Conservation (phyloP, 1,140 invertebrate genomes). For the Odontomachus brunneus region DNA sequence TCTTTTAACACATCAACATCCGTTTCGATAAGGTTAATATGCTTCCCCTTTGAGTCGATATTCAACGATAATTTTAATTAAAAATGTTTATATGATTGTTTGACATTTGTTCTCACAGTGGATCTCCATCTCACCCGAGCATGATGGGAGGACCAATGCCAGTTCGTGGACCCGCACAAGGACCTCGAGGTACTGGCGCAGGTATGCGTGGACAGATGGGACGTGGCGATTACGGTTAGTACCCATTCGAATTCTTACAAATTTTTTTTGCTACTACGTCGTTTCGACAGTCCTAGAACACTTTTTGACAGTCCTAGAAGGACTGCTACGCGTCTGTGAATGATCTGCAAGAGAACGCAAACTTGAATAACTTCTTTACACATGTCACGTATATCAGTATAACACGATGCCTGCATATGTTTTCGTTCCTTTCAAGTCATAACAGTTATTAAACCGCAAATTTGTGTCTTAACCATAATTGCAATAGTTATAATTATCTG, state of each 20-base stretch:
- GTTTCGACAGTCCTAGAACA: too few relatives aligned
- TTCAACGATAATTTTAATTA: not conserved
- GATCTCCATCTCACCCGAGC: slow-evolving; percentile 87
- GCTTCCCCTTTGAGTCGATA: not conserved
- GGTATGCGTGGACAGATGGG: slow-evolving; percentile 92
- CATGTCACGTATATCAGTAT: not conserved
- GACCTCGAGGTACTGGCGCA: slow-evolving; percentile 84
- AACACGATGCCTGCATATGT: not conserved
- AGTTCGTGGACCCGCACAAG: slow-evolving; percentile 88
- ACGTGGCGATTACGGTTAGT: slow-evolving; percentile 95
- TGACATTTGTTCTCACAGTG: slow-evolving; percentile 79
- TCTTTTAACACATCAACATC: too few relatives aligned
- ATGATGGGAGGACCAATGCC: slow-evolving; percentile 88
- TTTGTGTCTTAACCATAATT: not conserved
- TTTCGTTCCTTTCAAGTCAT: slow-evolving; percentile 5
- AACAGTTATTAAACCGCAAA: slow-evolving; percentile 23
- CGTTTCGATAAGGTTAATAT: not conserved
- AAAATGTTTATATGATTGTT: not conserved
- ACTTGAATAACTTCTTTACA: slow-evolving; percentile 6
- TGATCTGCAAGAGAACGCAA: slow-evolving; percentile 21
- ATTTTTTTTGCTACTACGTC: not conserved
- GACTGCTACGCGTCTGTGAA: slow-evolving; percentile 4
- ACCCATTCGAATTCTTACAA: slow-evolving; percentile 28
- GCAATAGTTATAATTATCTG: slow-evolving; percentile 1
- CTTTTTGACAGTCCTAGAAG: not conserved